Percentiles rank a stretch among this genome's conserved stretches.
phyloP scores from a whole-genome alignment of 2,888 invertebrate species.

The Nomada fucata region DNA sequence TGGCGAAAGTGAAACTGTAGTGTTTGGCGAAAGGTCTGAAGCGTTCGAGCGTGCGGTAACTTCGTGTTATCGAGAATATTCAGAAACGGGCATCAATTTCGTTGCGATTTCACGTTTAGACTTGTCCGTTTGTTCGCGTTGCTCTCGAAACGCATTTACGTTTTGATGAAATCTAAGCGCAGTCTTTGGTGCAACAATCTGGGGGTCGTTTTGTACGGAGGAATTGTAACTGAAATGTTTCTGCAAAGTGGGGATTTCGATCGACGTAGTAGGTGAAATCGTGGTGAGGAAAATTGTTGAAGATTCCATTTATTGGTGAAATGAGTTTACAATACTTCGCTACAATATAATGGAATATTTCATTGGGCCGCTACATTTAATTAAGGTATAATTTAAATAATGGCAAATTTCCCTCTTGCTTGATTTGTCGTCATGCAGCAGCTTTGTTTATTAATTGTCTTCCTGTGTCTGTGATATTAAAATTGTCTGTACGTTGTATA shows the following conservation, averaged over 20 bases:
- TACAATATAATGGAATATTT: no score
- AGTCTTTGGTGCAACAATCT: background rate
- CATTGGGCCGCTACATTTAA: no score
- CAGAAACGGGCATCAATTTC: background rate
- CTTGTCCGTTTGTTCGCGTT: background rate
- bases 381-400: no score
- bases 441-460: no score
- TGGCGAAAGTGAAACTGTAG: conserved; percentile 4
- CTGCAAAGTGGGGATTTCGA: conserved; percentile 4
- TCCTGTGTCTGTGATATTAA: no score
- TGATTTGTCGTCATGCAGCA: no score
- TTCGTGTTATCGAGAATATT: background rate
- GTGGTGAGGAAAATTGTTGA: no score
- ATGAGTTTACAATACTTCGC: no score
- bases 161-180: background rate
- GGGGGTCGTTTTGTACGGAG: background rate
- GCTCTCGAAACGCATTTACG: conserved; percentile 2
- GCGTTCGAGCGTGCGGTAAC: background rate
- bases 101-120: conserved; percentile 9
- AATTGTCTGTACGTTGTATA: no score
- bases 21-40: background rate
- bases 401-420: no score
- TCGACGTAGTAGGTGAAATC: background rate
- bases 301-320: no score
- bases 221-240: no score